These are phyloP conservation scores for Amphipoea oculea DNA, from an alignment of 2,888 invertebrate genomes.

Conservation along the genomic window DNA sequence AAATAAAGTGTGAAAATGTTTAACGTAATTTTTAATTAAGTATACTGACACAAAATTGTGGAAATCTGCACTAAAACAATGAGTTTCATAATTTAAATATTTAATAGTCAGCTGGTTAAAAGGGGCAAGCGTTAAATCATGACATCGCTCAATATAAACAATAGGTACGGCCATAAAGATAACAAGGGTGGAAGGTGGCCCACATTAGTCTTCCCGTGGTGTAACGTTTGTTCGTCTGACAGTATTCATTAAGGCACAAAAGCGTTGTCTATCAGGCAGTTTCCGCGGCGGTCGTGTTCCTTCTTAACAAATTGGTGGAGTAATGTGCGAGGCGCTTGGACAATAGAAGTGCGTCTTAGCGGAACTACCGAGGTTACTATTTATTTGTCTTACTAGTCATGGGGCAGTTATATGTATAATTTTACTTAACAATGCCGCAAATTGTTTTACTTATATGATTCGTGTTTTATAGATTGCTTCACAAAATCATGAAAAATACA, in stretches of 20 bases:
- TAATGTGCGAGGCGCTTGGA: constrained; percentile 79
- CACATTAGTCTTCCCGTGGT: constrained; percentile 81
- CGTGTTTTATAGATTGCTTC: background rate
- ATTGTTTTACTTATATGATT: constrained; percentile 11
- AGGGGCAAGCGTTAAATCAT: constrained; percentile 73
- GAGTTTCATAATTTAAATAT: constrained; percentile 37
- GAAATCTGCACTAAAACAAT: constrained; percentile 12
- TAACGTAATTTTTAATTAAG: background rate
- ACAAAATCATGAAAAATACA: too few species aligned
- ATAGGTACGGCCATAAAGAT: constrained; percentile 81
- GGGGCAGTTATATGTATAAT: constrained; percentile 60
- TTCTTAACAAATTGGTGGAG: constrained; percentile 84
- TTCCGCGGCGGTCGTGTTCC: constrained; percentile 77
- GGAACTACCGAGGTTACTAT: constrained; percentile 70
- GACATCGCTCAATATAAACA: constrained; percentile 81
- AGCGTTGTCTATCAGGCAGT: constrained; percentile 85
- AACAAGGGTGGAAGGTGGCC: constrained; percentile 82
- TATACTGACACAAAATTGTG: background rate
- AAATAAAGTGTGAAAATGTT: background rate
- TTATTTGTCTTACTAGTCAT: constrained; percentile 64
- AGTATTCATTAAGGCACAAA: constrained; percentile 87
- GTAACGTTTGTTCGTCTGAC: constrained; percentile 85
- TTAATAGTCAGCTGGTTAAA: constrained; percentile 48
- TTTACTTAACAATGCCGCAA: constrained; percentile 55
- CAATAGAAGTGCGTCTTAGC: constrained; percentile 71